Evolutionary conservation across 2,113 vertebrate species (phyloP), one percentile per base, ranked within the genome.

Genomic region (Nyctibius bracteatus): DNA sequence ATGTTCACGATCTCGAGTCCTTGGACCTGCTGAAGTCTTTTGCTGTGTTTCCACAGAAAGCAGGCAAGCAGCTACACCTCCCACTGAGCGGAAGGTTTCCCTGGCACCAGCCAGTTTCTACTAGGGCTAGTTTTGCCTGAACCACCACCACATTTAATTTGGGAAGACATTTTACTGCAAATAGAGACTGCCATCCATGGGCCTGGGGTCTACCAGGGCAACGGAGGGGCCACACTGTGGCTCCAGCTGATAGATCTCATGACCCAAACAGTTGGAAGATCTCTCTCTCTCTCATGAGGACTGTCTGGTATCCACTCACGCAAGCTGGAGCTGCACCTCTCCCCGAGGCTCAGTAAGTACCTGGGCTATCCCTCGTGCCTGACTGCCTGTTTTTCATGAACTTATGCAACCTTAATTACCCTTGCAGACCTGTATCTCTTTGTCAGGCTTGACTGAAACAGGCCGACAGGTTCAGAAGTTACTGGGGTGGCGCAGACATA

Each of bases 401-500:
- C 68, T 96, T 95, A 78, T 10, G 81, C 94, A 94, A 94, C 81
- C 31, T 67, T 66, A 67, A 55, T 81, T 78, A 55, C 59, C 68
- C 31, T 47, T 47, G 18, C 70, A 72, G 61, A 52, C 47, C 57
- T 4, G 55, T 8, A 21, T 25, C 39, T 91, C 63, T 61, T 37
- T 9, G 35, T 21, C 78, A 68, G 85, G 52, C 58, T 65, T 15
- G 62, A 55, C 52, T 78, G 77, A 58, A 77, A 86, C 20, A 37
- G 35, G 49, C 65, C 0, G 7, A 27, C 31, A 37, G 27, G 39
- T 71, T 91, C 86, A 44, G 43, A 63, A 78, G 68, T 16, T 43
- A 63, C 1, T 67, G 74, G 37, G 25, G 18, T 71, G 68, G 63
- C 0, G 5, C 49, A 88, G 78, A 71, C 58, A 20, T 11, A 9